Evolutionary conservation across 2,888 invertebrate genomes (phyloP), one percentile per base, ranked within the genome.

Genomic region (Lasius platythorax): DNA sequence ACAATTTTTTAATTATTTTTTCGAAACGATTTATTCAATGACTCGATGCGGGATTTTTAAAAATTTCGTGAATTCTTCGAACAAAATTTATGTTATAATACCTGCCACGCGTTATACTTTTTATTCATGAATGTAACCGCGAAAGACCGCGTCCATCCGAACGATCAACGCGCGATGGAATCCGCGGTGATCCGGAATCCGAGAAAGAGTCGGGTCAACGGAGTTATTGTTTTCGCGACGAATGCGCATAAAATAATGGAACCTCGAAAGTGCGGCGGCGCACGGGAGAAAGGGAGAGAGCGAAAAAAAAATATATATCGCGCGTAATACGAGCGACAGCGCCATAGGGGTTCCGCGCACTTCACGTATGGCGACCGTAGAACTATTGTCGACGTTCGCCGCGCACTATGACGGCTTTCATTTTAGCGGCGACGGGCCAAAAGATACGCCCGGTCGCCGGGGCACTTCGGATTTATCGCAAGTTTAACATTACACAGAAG

Each of bases 171-270:
- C 1, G 28, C 30, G 58, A 72, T 74, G 76, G 74, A 82, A 79
- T 43, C 6, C 63, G 11, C 72, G 46, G 66, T 82, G 79, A 84
- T 76, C 9, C 28, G 84, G 61, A 64, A 76, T 63, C 56, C 53
- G 64, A 74, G 86, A 85, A 85, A 83, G 86, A 83, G 86, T 72
- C 88, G 87, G 88, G 86, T 87, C 87, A 90, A 82, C 87, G 85
- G 89, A 87, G 90, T 92, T 92, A 92, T 92, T 92, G 92, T 92
- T 92, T 90, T 89, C 89, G 90, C 92, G 93, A 93, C 92, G 93
- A 93, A 94, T 93, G 93, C 91, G 91, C 93, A 93, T 93, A 93
- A 93, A 94, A 94, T 93, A 93, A 94, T 93, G 92, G 93, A 93
- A 92, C 87, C 92, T 91, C 91, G 90, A 91, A 93, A 91, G 91